phyloP scores from a whole-genome alignment of 2,888 invertebrate genomes.

The Caenorhabditis sp. region DNA sequence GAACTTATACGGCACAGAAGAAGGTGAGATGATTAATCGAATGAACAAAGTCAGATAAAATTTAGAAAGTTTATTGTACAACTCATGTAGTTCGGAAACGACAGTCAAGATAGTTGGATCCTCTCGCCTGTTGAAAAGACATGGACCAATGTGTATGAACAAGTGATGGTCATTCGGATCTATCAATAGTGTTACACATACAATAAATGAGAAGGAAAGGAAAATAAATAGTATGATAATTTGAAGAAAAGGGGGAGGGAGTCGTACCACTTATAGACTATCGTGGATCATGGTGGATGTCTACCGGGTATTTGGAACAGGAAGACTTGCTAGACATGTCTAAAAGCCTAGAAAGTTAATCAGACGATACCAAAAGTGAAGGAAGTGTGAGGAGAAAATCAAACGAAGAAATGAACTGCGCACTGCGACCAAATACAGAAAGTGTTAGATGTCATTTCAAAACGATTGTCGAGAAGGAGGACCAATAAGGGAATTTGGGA shows the following conservation, averaged over 20 bases:
- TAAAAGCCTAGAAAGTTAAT: constrained; percentile 15
- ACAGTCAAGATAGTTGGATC: constrained; percentile 3
- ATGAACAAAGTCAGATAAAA: constrained; percentile 48
- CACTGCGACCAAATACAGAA: constrained; percentile 42
- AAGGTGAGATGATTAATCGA: constrained; percentile 87
- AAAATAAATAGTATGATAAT: constrained; percentile 40
- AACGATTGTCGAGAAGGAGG: background rate
- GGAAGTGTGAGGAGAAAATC: constrained; percentile 23
- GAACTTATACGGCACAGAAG: constrained; percentile 99
- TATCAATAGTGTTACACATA: constrained; percentile 49
- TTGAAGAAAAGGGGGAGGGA: background rate
- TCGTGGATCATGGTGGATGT: constrained; percentile 17
- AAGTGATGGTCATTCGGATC: constrained; percentile 22
- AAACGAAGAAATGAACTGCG: constrained; percentile 29
- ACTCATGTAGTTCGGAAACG: constrained; percentile 23
- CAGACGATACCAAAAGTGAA: constrained; percentile 36
- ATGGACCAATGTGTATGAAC: background rate
- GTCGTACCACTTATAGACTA: constrained; percentile 34
- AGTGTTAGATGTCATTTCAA: constrained; percentile 28
- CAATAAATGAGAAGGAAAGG: constrained; percentile 29
- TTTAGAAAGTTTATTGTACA: constrained; percentile 45
- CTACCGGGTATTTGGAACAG: constrained; percentile 43
- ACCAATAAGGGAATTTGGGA: constrained; percentile 4
- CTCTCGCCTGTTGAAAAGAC: background rate
- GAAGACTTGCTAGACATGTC: constrained; percentile 20